These are phyloP conservation scores for Tridacna gigas DNA, from an alignment of 2,888 invertebrate genomes.

Conservation along the genomic window DNA sequence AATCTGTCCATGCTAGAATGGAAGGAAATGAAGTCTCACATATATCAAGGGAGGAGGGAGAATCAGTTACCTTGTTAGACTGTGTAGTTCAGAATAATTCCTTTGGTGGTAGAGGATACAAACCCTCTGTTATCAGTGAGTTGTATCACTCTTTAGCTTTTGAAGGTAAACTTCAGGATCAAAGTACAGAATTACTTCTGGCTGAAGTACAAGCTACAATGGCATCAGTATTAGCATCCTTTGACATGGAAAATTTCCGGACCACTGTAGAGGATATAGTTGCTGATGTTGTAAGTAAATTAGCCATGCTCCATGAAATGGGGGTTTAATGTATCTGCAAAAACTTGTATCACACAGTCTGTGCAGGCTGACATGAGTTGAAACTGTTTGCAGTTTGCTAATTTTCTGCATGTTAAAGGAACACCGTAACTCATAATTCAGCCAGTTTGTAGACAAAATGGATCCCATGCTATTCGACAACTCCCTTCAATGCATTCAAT, in stretches of 20 bases:
- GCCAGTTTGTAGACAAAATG: no score
- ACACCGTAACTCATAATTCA: no score
- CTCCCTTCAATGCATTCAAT: no score
- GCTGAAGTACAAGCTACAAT: constrained; percentile 60
- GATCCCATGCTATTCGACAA: no score
- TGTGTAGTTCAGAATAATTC: not conserved
- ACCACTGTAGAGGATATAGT: constrained; percentile 50
- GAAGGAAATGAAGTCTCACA: not conserved
- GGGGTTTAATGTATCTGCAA: no score
- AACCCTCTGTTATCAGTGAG: constrained; percentile 27
- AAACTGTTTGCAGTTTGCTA: no score
- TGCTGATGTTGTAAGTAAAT: constrained; percentile 52
- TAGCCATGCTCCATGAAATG: no score
- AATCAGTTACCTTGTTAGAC: not conserved
- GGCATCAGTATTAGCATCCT: constrained; percentile 59
- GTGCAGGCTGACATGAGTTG: no score
- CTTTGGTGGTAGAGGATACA: not conserved
- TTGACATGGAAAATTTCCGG: constrained; percentile 59
- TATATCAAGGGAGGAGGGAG: not conserved
- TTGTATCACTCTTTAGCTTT: constrained; percentile 46
- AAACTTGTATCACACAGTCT: no score
- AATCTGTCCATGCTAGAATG: not conserved
- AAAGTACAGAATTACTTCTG: constrained; percentile 45
- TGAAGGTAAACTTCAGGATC: constrained; percentile 44
- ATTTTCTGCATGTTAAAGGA: no score